A percentile compares a stretch with the other conserved stretches of the same genome.
phyloP scores from a whole-genome alignment of 2,113 vertebrate genomes.

The Phalacrocorax aristotelis region DNA sequence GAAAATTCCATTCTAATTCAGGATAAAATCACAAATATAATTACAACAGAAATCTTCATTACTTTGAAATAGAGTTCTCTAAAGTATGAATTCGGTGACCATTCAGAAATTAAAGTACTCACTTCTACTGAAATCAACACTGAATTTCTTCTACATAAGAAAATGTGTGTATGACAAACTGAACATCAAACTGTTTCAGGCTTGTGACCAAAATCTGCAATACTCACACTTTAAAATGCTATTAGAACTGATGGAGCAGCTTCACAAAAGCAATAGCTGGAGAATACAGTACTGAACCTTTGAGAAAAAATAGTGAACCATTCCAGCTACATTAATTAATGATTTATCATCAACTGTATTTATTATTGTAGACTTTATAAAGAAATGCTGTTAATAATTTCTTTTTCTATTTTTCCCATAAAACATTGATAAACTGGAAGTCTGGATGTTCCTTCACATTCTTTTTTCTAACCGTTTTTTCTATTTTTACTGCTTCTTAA shows the following conservation, averaged over 20 bases:
- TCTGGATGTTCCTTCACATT: neutral
- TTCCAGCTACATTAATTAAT: neutral
- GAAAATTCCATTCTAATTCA: neutral
- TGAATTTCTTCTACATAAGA: neutral
- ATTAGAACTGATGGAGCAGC: neutral
- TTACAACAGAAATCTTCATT: neutral
- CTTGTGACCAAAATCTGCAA: neutral
- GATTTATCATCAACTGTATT: neutral
- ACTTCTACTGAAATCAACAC: neutral
- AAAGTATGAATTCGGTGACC: neutral
- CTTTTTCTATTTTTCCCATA: neutral
- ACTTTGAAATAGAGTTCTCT: neutral
- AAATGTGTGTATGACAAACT: neutral
- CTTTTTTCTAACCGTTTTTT: neutral
- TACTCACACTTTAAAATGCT: neutral
- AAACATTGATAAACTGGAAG: neutral
- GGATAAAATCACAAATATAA: neutral
- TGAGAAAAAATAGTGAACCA: neutral
- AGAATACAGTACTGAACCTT: neutral
- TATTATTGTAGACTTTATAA: neutral
- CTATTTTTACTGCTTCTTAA: conserved; percentile 37
- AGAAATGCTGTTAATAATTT: neutral
- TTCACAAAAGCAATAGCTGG: neutral
- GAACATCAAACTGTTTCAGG: neutral
- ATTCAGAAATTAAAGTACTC: neutral